phyloP scores from a whole-genome alignment of 2,797 vertebrate genomes.

The Picus viridis region DNA sequence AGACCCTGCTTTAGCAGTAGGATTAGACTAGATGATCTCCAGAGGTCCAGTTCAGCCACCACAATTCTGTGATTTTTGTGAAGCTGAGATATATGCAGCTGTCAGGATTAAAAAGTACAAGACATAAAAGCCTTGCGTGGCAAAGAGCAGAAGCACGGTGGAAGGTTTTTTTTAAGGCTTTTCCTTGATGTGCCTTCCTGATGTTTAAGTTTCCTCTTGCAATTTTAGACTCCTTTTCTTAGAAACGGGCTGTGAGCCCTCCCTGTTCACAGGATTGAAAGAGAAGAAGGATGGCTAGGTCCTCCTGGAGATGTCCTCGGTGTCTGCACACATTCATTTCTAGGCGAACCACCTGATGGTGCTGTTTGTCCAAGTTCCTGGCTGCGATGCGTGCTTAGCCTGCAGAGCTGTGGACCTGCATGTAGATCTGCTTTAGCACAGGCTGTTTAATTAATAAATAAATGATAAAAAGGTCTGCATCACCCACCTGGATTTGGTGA shows the following conservation, averaged over 20 bases:
- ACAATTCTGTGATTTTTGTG: background rate
- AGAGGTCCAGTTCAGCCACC: background rate
- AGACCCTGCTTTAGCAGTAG: background rate
- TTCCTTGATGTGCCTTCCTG: background rate
- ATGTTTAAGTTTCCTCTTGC: background rate
- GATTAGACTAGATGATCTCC: background rate
- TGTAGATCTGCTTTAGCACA: conserved; percentile 11
- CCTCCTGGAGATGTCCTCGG: background rate
- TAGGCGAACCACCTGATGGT: conserved; percentile 70
- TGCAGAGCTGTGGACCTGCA: conserved; percentile 50
- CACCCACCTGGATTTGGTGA: background rate
- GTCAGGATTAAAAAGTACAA: background rate
- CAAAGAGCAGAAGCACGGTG: accelerated
- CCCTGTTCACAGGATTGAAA: background rate
- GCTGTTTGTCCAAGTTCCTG: conserved; percentile 39
- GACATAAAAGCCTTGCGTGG: accelerated
- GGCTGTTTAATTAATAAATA: conserved; percentile 39
- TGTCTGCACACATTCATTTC: background rate
- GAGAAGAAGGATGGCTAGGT: background rate
- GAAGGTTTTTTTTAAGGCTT: background rate
- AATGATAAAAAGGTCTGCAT: conserved; percentile 11
- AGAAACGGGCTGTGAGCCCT: background rate
- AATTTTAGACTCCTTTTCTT: background rate
- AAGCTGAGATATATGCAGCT: background rate
- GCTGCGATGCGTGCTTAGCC: background rate